Percentiles rank a stretch among this genome's conserved stretches.
Conservation (phyloP, 2,888 invertebrate species). For the Phalera bucephala region DNA sequence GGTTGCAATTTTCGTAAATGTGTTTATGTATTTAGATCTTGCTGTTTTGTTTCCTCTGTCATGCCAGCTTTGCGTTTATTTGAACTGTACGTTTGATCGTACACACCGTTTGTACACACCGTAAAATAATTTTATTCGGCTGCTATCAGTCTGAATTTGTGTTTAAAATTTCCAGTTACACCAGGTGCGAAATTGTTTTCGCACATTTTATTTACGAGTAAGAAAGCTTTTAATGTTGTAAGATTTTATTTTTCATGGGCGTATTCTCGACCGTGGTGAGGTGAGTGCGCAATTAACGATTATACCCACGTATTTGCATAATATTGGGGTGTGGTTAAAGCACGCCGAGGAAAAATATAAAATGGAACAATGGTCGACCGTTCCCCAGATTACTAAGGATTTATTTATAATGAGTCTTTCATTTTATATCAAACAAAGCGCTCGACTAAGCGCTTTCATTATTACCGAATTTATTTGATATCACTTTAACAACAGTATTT, state of each 20-base stretch:
- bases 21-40: no score
- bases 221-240: conserved; percentile 42
- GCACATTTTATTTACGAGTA: conserved; percentile 8
- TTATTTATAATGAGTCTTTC: no score
- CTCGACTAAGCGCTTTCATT: conserved; percentile 12
- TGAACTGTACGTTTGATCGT: no score
- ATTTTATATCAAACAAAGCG: conserved; percentile 26
- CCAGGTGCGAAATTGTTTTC: conserved; percentile 19
- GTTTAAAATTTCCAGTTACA: conserved; percentile 11
- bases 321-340: conserved; percentile 50
- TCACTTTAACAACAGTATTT: neutral
- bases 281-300: conserved; percentile 58
- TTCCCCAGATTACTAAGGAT: conserved; percentile 37
- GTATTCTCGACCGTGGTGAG: conserved; percentile 34
- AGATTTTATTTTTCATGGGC: conserved; percentile 43
- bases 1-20: no score
- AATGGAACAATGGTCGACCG: conserved; percentile 32
- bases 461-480: conserved; percentile 2
- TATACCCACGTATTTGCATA: conserved; percentile 62
- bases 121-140: conserved; percentile 13
- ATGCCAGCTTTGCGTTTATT: no score
- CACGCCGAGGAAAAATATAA: conserved; percentile 42
- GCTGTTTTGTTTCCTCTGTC: no score
- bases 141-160: conserved; percentile 9
- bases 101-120: no score